Conservation (phyloP, 2,797 vertebrate species). For the Orientallactaga sibirica region DNA sequence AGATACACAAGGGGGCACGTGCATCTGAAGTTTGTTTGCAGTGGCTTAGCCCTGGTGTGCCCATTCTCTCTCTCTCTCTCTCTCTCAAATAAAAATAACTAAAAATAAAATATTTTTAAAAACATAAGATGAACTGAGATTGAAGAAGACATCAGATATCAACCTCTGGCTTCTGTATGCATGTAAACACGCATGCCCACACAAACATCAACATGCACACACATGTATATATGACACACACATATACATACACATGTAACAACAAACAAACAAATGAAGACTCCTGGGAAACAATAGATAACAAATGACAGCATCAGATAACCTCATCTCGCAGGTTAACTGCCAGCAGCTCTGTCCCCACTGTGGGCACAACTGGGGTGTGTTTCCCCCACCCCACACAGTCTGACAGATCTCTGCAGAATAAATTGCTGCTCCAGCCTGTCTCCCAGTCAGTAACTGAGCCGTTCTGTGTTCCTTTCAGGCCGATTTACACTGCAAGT, state of each 20-base stretch:
- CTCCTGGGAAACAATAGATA: background rate
- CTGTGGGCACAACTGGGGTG: accelerated
- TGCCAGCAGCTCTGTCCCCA: background rate
- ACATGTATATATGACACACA: too few species aligned
- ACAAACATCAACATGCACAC: too few species aligned
- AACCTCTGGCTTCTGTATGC: too few species aligned
- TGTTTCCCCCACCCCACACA: background rate
- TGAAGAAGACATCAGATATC: too few species aligned
- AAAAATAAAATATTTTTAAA: too few species aligned
- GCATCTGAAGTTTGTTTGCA: too few species aligned
- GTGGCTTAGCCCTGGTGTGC: too few species aligned
- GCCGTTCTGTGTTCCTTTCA: background rate
- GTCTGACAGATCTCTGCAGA: background rate
- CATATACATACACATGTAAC: background rate
- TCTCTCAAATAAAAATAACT: too few species aligned
- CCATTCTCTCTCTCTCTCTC: too few species aligned
- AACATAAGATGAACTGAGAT: too few species aligned
- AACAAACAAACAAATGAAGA: background rate
- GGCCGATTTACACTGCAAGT: background rate
- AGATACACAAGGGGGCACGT: too few species aligned
- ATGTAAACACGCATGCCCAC: too few species aligned
- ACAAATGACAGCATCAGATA: background rate
- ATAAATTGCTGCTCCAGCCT: background rate
- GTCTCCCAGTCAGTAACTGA: slow-evolving; percentile 10
- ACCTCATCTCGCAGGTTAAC: background rate